Percentiles rank a stretch among this genome's conserved stretches.
phyloP scores from a whole-genome alignment of 23 tunicate genomes.

The Styela clava region DNA sequence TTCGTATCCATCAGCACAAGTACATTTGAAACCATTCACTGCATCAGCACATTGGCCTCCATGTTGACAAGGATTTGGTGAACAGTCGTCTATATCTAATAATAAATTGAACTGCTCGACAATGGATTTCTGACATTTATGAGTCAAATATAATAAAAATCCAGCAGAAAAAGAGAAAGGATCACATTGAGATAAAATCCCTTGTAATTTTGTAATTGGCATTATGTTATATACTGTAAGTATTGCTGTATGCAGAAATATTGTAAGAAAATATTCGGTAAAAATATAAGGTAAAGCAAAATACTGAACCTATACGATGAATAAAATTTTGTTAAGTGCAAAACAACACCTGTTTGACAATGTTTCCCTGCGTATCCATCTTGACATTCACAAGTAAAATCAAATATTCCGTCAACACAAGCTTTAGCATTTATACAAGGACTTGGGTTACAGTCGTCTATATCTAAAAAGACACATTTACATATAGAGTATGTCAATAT shows the following conservation, averaged over 20 bases:
- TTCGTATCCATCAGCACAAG: neutral
- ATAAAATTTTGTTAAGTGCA: neutral
- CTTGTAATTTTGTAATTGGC: too few relatives aligned
- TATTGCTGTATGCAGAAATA: too few relatives aligned
- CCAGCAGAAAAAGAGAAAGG: too few relatives aligned
- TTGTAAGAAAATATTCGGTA: too few relatives aligned
- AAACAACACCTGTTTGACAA: constrained; percentile 13
- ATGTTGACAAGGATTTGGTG: neutral
- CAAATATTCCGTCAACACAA: constrained; percentile 1
- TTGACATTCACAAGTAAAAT: constrained; percentile 12
- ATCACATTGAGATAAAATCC: too few relatives aligned
- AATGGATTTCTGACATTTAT: too few relatives aligned
- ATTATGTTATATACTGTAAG: too few relatives aligned
- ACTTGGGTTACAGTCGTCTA: neutral
- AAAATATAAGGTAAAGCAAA: too few relatives aligned
- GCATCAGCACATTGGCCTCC: neutral
- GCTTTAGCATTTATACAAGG: neutral
- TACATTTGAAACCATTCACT: neutral
- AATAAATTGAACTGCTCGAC: too few relatives aligned
- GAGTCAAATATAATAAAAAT: too few relatives aligned
- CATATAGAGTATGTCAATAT: neutral
- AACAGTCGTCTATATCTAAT: neutral
- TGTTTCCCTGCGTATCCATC: constrained; percentile 10
- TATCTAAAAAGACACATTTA: constrained; percentile 8
- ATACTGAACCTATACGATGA: too few relatives aligned